These are phyloP conservation scores for Parthenolecanium corni DNA, from an alignment of 2,888 invertebrate genomes.

Conservation along the genomic window DNA sequence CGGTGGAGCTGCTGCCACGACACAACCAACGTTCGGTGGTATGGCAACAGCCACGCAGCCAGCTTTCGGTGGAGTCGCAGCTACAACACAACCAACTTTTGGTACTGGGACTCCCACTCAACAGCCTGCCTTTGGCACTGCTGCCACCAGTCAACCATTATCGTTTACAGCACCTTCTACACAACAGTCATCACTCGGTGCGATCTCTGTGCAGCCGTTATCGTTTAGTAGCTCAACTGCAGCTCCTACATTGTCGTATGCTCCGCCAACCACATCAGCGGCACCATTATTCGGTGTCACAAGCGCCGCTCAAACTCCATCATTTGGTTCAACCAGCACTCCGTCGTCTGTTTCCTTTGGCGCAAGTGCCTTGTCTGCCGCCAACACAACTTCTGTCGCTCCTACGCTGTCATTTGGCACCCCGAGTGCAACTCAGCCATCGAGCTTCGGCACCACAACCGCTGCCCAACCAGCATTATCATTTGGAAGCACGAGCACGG, in stretches of 20 bases:
- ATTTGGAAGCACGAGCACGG: background rate
- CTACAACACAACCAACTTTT: background rate
- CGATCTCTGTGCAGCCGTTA: background rate
- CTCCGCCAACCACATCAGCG: background rate
- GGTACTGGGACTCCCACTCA: background rate
- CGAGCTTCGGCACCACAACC: background rate
- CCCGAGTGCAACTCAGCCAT: background rate
- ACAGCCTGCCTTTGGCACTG: background rate
- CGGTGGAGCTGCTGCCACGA: too few relatives aligned
- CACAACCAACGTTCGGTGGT: too few relatives aligned
- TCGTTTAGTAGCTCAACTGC: background rate
- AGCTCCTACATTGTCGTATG: background rate
- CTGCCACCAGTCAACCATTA: background rate
- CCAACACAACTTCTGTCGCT: background rate
- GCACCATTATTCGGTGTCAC: conserved; percentile 5
- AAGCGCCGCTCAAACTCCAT: background rate
- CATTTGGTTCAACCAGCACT: conserved; percentile 14
- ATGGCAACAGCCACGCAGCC: too few relatives aligned
- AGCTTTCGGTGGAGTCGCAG: too few relatives aligned
- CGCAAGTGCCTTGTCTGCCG: background rate
- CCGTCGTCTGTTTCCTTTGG: background rate
- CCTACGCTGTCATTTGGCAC: background rate
- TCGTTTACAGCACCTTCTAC: background rate
- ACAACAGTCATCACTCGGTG: too few relatives aligned
- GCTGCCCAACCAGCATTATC: background rate